Conservation (phyloP, 2,888 invertebrate species). For the Pachliopta kotzebuea region DNA sequence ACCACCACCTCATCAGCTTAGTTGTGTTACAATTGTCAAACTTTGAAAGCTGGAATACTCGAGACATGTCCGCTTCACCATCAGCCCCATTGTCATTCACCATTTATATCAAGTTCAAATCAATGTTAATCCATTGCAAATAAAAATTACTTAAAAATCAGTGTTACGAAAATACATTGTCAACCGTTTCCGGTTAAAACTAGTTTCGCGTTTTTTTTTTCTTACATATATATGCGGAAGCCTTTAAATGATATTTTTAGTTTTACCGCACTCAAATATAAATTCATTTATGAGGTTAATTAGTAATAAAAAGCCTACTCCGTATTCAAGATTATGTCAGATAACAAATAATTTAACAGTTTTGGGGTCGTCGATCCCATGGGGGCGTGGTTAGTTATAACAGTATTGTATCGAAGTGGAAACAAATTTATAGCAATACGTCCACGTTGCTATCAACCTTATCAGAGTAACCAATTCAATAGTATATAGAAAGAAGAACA, state of each 20-base stretch:
- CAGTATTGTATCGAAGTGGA: conserved; percentile 24
- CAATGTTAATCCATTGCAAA: too few species aligned
- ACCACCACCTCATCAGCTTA: too few species aligned
- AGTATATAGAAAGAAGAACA: not conserved
- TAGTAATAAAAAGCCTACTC: conserved; percentile 15
- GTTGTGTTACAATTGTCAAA: too few species aligned
- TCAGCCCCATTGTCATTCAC: too few species aligned
- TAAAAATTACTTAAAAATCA: too few species aligned
- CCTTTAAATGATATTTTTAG: not conserved
- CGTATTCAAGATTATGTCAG: conserved; percentile 15
- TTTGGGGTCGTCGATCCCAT: conserved; percentile 22
- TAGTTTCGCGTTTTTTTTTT: too few species aligned
- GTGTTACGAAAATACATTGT: too few species aligned
- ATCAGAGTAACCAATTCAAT: not conserved
- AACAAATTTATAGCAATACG: conserved; percentile 5
- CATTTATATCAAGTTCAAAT: too few species aligned
- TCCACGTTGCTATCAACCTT: not conserved
- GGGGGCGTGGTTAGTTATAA: conserved; percentile 21
- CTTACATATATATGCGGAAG: too few species aligned
- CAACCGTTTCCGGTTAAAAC: too few species aligned
- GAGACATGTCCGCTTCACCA: too few species aligned
- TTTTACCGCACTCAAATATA: not conserved
- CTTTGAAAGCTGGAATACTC: too few species aligned
- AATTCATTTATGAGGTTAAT: conserved; percentile 7
- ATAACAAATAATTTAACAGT: not conserved